phyloP scores from a whole-genome alignment of 2,888 invertebrate species.

The Chloroclysta siterata region DNA sequence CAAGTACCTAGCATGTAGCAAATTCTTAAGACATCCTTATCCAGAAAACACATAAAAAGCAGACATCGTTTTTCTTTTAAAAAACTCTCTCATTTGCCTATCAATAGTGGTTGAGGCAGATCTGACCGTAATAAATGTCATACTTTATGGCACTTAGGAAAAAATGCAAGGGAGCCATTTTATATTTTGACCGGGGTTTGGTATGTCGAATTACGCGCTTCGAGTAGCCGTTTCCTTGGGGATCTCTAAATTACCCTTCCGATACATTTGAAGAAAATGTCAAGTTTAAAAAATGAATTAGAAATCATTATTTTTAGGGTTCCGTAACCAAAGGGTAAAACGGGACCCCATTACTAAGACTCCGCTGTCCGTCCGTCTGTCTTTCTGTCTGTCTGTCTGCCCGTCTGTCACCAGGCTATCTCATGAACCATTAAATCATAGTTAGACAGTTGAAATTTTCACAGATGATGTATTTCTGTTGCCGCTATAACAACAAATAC shows the following conservation, averaged over 20 bases:
- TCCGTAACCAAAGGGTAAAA: too few species aligned
- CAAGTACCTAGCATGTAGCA: too few species aligned
- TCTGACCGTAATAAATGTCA: slow-evolving; percentile 85
- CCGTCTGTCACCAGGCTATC: too few species aligned
- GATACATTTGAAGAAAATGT: slow-evolving; percentile 39
- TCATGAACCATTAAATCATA: too few species aligned
- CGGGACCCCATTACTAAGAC: too few species aligned
- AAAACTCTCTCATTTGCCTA: slow-evolving; percentile 85
- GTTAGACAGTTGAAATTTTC: too few species aligned
- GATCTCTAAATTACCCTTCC: slow-evolving; percentile 64
- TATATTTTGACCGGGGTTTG: slow-evolving; percentile 82
- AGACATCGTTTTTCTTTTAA: slow-evolving; percentile 86
- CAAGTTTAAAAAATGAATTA: neutral
- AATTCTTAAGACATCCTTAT: slow-evolving; percentile 77
- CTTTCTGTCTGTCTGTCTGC: too few species aligned
- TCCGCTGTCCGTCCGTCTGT: too few species aligned
- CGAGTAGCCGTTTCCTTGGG: slow-evolving; percentile 77
- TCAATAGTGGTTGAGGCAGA: slow-evolving; percentile 85
- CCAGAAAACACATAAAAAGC: slow-evolving; percentile 83
- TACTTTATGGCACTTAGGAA: slow-evolving; percentile 83
- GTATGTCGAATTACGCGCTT: slow-evolving; percentile 79
- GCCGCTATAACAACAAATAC: too few species aligned
- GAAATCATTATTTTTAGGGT: too few species aligned
- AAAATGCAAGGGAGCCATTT: slow-evolving; percentile 85
- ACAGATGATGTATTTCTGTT: too few species aligned